Evolutionary conservation across 2,113 vertebrate species (phyloP), one percentile per base, ranked within the genome.

Genomic region (Nipponia nippon): DNA sequence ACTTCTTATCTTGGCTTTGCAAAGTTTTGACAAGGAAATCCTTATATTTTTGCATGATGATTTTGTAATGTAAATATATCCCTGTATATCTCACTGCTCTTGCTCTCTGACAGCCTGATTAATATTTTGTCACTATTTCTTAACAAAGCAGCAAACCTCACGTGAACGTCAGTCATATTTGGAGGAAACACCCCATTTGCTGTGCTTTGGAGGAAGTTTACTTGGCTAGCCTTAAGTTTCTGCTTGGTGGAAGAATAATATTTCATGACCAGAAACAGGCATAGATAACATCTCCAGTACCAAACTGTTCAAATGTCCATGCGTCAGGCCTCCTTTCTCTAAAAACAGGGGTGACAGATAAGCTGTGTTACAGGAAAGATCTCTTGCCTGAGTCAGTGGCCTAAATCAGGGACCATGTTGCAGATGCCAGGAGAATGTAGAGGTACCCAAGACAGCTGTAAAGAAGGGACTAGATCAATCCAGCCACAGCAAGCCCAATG

Each of bases 81-180:
- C 6, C 29, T 77, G 9, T 27, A 40, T 69, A 30, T 61, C 52
- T 76, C 23, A n/a, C 58, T 67, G 55, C 16, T 79, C 6, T 50
- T 66, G 20, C 49, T 56, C 10, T 73, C 40, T 90, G 65, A 80
- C 36, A 63, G 18, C 7, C 22, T 81, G 27, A 70, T n/a, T 80
- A 66, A 94, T 90, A 83, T 87, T 95, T 96, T 87, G n/a, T 79
- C 46, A 75, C 30, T 93, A 5, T 79, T 96, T 93, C 49, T 70
- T 69, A 79, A 91, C 49, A 80, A 7, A 71, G 29, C n/a, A 84
- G 46, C 34, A 93, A 92, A 85, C 8, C 15, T 85, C 69, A 55
- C 17, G 10, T 83, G n/a, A 87, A 22, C 34, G 66, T 59, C 22
- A 62, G 52, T 55, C 32, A 46, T 59, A 34, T 17, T 76, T 70